A percentile compares a stretch with the other conserved stretches of the same genome.
Evolutionary conservation across 2,888 invertebrate genomes (phyloP).

Genomic region (Meta bourneti): DNA sequence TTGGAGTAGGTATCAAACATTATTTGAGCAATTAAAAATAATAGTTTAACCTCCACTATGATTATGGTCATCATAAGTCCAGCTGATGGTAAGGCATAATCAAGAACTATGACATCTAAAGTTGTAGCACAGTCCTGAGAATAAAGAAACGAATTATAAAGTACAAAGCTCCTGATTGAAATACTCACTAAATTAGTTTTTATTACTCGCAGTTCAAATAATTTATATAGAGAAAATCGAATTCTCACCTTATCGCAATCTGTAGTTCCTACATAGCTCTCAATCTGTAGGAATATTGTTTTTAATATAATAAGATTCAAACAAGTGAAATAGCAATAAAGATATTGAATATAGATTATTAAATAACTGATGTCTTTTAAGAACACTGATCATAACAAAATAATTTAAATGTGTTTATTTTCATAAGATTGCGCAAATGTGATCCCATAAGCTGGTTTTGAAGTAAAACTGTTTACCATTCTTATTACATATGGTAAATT

Average conservation of each 20-base stretch:
- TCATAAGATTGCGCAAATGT: too few species aligned
- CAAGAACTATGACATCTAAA: conserved; percentile 44
- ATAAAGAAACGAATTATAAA: not conserved
- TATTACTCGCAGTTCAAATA: too few species aligned
- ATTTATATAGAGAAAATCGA: not conserved
- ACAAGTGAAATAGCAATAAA: too few species aligned
- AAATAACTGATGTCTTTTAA: too few species aligned
- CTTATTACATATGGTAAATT: not conserved
- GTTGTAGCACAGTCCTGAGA: conserved; percentile 44
- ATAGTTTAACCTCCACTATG: conserved; percentile 47
- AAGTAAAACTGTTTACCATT: not conserved
- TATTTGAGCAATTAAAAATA: not conserved
- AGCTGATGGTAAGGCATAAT: conserved; percentile 59
- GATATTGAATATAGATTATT: too few species aligned
- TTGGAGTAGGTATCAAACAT: not conserved
- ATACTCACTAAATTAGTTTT: not conserved
- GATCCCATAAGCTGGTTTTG: too few species aligned
- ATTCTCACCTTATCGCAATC: conserved; percentile 60
- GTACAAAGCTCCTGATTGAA: not conserved
- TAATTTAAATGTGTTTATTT: too few species aligned
- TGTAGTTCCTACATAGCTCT: conserved; percentile 12
- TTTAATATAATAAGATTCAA: too few species aligned
- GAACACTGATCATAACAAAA: too few species aligned
- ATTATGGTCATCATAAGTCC: conserved; percentile 64
- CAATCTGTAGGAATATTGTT: conserved; percentile 32